These are phyloP conservation scores for Eupithecia tripunctaria DNA, from an alignment of 2,888 invertebrate species.

Conservation along the genomic window DNA sequence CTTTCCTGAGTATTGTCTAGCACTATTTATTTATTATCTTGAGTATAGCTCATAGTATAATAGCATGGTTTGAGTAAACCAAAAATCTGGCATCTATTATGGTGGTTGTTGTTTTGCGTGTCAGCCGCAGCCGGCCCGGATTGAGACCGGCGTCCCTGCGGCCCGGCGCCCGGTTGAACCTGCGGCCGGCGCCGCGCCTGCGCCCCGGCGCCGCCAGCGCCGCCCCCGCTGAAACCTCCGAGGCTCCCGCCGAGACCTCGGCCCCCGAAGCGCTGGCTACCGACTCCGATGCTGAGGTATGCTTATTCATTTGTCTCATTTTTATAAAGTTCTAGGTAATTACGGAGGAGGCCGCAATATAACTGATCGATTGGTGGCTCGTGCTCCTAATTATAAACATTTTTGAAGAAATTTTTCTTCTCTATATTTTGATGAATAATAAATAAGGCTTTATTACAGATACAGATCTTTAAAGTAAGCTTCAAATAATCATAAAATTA, in stretches of 20 bases:
- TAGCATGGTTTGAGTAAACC: background rate
- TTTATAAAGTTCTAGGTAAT: too few species aligned
- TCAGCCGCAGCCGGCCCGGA: slow-evolving; percentile 73
- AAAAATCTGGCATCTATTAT: background rate
- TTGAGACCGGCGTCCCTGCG: slow-evolving; percentile 83
- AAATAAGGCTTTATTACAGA: too few species aligned
- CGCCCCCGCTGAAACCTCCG: slow-evolving; percentile 74
- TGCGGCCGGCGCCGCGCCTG: slow-evolving; percentile 73
- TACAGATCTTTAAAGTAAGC: too few species aligned
- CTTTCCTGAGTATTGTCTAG: too few species aligned
- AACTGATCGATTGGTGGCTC: too few species aligned
- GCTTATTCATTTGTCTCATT: background rate
- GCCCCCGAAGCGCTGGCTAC: slow-evolving; percentile 67
- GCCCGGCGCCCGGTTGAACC: slow-evolving; percentile 87
- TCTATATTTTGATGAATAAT: too few species aligned
- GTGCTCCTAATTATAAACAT: too few species aligned
- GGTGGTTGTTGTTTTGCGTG: background rate
- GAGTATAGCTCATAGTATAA: background rate
- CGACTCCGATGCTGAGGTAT: slow-evolving; percentile 73
- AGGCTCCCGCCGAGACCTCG: slow-evolving; percentile 72
- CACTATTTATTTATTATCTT: too few species aligned
- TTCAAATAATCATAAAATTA: too few species aligned
- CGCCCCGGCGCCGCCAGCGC: slow-evolving; percentile 79
- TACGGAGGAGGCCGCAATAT: too few species aligned
- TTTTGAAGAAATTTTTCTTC: too few species aligned